Conservation (phyloP, 2,888 invertebrate species). For the Rhagium mordax region DNA sequence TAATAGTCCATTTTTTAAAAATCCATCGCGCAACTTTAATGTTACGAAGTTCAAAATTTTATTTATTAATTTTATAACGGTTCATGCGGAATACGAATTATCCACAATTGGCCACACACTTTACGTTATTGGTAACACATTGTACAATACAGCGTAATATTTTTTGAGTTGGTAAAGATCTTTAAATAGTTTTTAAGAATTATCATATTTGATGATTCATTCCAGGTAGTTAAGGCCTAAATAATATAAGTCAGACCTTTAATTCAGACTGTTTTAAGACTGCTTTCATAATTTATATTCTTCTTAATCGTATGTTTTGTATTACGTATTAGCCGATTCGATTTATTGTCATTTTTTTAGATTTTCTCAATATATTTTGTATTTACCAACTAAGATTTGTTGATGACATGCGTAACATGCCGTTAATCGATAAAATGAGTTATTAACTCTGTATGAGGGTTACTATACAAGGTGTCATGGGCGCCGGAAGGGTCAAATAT, state of each 20-base stretch:
- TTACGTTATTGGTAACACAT: conserved; percentile 23
- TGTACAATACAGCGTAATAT: conserved; percentile 21
- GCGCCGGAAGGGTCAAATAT: no score
- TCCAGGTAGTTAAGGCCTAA: conserved; percentile 40
- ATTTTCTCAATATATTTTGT: not conserved
- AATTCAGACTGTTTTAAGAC: conserved; percentile 29
- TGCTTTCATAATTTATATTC: conserved; percentile 14
- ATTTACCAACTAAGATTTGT: not conserved
- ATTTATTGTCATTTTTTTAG: not conserved
- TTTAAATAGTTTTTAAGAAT: conserved; percentile 39
- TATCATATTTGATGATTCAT: conserved; percentile 33
- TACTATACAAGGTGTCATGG: no score
- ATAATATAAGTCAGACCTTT: conserved; percentile 28
- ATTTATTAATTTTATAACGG: no score
- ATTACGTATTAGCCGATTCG: not conserved
- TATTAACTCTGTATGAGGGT: no score
- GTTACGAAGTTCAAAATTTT: no score
- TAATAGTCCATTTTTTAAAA: no score
- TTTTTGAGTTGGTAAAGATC: conserved; percentile 33
- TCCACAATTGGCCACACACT: no score
- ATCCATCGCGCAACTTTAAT: no score
- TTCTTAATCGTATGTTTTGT: not conserved
- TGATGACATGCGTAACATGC: not conserved
- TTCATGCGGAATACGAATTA: no score
- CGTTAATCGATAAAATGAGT: no score